Evolutionary conservation across 2,888 invertebrate genomes (phyloP).

Genomic region (Adelognathus sp.): DNA sequence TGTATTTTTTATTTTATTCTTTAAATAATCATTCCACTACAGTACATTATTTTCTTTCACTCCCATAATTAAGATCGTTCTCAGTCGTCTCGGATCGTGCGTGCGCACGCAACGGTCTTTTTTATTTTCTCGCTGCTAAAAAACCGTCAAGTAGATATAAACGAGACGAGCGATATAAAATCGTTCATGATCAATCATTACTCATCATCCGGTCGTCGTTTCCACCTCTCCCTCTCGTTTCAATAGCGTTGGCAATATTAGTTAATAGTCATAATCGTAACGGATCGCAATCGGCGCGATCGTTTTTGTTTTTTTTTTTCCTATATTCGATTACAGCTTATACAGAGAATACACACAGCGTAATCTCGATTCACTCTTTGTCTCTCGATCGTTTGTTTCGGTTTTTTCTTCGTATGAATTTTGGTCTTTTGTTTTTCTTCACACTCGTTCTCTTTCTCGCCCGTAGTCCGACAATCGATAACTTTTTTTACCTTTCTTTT

Average conservation of each 20-base stretch:
- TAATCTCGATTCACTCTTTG: slow-evolving; percentile 51
- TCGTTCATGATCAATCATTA: slow-evolving; percentile 41
- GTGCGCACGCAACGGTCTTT: slow-evolving; percentile 18
- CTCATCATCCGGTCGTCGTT: slow-evolving; percentile 42
- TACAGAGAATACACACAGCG: slow-evolving; percentile 51
- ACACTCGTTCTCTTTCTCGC: slow-evolving; percentile 16
- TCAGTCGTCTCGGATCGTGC: slow-evolving; percentile 22
- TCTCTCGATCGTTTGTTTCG: slow-evolving; percentile 20
- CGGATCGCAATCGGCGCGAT: slow-evolving; percentile 54
- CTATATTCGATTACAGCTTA: slow-evolving; percentile 52
- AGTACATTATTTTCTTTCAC: slow-evolving; percentile 72
- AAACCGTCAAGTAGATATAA: slow-evolving; percentile 31
- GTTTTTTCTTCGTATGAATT: too few species aligned
- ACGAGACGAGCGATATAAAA: slow-evolving; percentile 36
- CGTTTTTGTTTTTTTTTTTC: too few species aligned
- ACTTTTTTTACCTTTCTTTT: slow-evolving; percentile 54
- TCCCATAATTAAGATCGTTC: slow-evolving; percentile 72
- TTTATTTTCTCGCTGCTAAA: neutral
- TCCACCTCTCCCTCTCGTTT: slow-evolving; percentile 24
- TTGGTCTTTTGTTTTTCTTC: neutral
- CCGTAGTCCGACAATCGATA: slow-evolving; percentile 43
- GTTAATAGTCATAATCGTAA: slow-evolving; percentile 49
- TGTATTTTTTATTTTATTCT: slow-evolving; percentile 73
- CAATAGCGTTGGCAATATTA: slow-evolving; percentile 55
- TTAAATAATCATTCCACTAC: slow-evolving; percentile 77